Evolutionary conservation across 2,888 invertebrate genomes (phyloP).

Genomic region (Catocala nupta): DNA sequence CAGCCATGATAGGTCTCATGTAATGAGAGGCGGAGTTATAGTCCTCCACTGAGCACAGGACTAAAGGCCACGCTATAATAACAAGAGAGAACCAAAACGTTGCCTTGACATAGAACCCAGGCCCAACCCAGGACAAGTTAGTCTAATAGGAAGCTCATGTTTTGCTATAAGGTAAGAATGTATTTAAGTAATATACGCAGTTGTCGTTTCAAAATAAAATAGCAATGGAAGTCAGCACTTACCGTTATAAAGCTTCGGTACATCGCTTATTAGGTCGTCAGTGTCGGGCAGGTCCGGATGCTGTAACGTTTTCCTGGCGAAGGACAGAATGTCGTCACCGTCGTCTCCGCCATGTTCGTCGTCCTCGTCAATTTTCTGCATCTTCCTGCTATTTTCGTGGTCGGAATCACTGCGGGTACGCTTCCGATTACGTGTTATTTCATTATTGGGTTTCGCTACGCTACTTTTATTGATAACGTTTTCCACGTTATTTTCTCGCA

Average conservation of each 20-base stretch:
- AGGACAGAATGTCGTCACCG: conserved; percentile 77
- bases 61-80: no score
- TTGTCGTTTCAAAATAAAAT: not conserved
- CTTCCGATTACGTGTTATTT: conserved; percentile 61
- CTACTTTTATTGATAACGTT: conserved; percentile 46
- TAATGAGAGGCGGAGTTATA: no score
- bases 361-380: conserved; percentile 74
- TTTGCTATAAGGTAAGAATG: not conserved
- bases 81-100: no score
- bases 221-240: conserved; percentile 43
- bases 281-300: conserved; percentile 75
- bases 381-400: conserved; percentile 65
- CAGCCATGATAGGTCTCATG: no score
- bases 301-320: conserved; percentile 79
- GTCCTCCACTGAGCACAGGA: no score
- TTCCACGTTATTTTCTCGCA: conserved; percentile 61
- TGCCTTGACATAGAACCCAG: no score
- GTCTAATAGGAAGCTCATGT: no score
- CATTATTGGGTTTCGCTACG: conserved; percentile 32
- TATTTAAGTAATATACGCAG: conserved; percentile 3
- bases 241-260: conserved; percentile 69
- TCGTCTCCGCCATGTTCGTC: conserved; percentile 59
- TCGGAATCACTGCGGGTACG: conserved; percentile 74
- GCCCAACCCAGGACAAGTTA: no score
- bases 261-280: conserved; percentile 71